Evolutionary conservation across 2,797 vertebrate species (phyloP), one percentile per base, ranked within the genome.

Genomic region (Cryptoprocta ferox): DNA sequence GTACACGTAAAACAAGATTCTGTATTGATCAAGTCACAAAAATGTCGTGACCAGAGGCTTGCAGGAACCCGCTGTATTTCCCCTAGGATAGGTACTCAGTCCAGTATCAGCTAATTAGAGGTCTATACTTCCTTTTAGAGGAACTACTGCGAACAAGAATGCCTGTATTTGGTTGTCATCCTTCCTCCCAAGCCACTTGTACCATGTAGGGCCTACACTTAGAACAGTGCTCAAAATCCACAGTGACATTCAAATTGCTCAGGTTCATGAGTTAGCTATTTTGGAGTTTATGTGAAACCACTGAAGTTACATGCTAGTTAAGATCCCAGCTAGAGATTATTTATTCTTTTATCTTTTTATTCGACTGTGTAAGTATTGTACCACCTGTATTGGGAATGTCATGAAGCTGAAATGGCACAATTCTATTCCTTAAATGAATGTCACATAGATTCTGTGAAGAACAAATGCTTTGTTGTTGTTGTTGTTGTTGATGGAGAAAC

Each of bases 201-300:
- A 86, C 73, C 73, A n/a, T 84, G 37, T 89, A 97, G 96, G 79
- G 75, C 95, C 42, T 97, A 93, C 73, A 95, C 80, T 90, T 92
- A 87, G 50, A 87, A 48, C 66, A 91, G 85, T 97, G 87, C 71
- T 98, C 92, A 98, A 97, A 89, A 91, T 79, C 73, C 82, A 61
- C 76, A 94, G 95, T 97, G 94, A 91, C 89, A 59, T 91, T 98
- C 78, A 95, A 73, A 76, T 98, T 97, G 87, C n/a, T 10, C 42
- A 66, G 14, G 6, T 80, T 94, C 59, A 59, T 76, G 90, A 71
- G 94, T 94, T 70, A 92, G 48, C 85, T 86, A 16, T 93, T 94
- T 95, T 97, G 96, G 2, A 6, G 10, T 75, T 86, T 89, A 3
- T 75, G 88, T 88, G 48, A 87, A 48, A 42, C 91, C 53, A 86